Conservation (phyloP, 2,888 invertebrate species). For the Tricholauxania praeusta region DNA sequence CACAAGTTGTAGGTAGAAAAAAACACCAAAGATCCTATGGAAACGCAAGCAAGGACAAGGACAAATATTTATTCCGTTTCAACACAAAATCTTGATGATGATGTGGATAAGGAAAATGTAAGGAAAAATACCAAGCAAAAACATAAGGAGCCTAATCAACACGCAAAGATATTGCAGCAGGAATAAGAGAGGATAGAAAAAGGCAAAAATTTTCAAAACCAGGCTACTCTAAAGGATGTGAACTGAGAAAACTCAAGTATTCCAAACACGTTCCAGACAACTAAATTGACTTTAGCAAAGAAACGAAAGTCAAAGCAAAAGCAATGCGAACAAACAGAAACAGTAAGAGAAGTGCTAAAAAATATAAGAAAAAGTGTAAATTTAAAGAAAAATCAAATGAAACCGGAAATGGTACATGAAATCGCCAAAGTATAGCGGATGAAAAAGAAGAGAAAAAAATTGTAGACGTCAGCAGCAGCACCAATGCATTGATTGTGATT, state of each 20-base stretch:
- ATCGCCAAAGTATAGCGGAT: not conserved
- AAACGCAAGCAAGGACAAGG: constrained; percentile 11
- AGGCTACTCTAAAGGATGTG: too few species aligned
- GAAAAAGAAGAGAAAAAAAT: not conserved
- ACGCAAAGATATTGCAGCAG: constrained; percentile 5
- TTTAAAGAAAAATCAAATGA: constrained; percentile 15
- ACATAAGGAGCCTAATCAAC: constrained; percentile 34
- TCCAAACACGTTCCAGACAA: constrained; percentile 65
- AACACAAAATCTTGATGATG: constrained; percentile 7
- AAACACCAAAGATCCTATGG: not conserved
- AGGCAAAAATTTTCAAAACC: not conserved
- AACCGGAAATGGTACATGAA: constrained; percentile 6
- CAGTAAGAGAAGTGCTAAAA: not conserved
- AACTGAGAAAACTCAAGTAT: constrained; percentile 53
- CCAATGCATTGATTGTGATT: constrained; percentile 19
- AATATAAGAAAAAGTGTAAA: not conserved
- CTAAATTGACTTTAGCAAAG: constrained; percentile 63
- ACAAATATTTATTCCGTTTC: constrained; percentile 23
- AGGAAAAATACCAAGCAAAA: constrained; percentile 17
- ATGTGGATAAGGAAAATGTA: not conserved
- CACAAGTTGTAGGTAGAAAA: not conserved
- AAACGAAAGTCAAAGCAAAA: constrained; percentile 31
- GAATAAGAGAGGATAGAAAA: too few species aligned
- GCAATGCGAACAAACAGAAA: not conserved
- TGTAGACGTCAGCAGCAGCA: not conserved